A percentile compares a stretch with the other conserved stretches of the same genome.
These are phyloP conservation scores for Stomatorhinus ivindoensis DNA, from an alignment of 2,113 vertebrate genomes.

Conservation along the genomic window DNA sequence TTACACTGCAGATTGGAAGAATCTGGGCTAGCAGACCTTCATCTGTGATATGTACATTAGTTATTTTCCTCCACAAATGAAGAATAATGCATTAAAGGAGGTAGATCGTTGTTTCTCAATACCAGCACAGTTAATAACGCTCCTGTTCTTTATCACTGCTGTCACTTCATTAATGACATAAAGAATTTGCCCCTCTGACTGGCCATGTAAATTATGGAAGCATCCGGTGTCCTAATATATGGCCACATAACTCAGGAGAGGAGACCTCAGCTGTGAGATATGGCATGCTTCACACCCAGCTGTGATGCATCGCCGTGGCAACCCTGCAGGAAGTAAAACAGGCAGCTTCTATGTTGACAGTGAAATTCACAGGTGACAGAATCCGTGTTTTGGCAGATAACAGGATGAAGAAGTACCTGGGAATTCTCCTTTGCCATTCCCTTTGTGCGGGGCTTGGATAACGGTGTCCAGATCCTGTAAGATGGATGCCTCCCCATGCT, in stretches of 20 bases:
- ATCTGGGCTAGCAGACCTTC: background rate
- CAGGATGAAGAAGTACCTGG: conserved; percentile 21
- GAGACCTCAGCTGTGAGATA: conserved; percentile 22
- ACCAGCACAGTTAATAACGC: conserved; percentile 48
- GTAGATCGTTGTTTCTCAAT: conserved; percentile 41
- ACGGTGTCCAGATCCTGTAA: background rate
- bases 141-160: conserved; percentile 35
- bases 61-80: conserved; percentile 30
- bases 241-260: conserved; percentile 40
- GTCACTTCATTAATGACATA: conserved; percentile 44
- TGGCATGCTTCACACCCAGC: conserved; percentile 14
- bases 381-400: conserved; percentile 20
- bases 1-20: background rate
- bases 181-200: conserved; percentile 33
- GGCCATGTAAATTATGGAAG: conserved; percentile 40
- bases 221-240: conserved; percentile 39
- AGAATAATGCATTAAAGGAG: conserved; percentile 25
- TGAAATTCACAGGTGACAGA: conserved; percentile 21
- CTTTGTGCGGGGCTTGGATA: background rate
- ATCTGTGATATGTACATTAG: conserved; percentile 22
- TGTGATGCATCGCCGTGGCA: conserved; percentile 26
- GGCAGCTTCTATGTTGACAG: conserved; percentile 7
- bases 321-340: conserved; percentile 10
- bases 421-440: conserved; percentile 10
- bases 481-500: background rate